A percentile compares a stretch with the other conserved stretches of the same genome.
Conservation (phyloP, 2,797 vertebrate genomes). For the Geotrypetes seraphini region DNA sequence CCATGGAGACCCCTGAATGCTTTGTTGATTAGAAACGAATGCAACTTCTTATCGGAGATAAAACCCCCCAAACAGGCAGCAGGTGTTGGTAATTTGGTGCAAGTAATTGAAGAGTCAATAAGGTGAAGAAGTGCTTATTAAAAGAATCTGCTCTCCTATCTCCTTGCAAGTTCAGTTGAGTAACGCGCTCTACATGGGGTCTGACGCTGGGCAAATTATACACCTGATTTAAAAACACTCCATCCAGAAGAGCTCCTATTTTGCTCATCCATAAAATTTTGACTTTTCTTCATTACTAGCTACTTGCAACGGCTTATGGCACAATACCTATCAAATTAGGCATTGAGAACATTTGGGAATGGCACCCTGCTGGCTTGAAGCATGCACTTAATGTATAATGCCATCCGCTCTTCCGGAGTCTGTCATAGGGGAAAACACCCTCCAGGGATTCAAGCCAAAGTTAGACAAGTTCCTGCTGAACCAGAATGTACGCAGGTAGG, state of each 20-base stretch:
- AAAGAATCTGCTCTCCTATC: slow-evolving; percentile 79
- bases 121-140: slow-evolving; percentile 77
- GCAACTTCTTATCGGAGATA: slow-evolving; percentile 61
- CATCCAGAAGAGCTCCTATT: slow-evolving; percentile 70
- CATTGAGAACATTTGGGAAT: slow-evolving; percentile 67
- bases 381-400: slow-evolving; percentile 61
- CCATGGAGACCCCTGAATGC: slow-evolving; percentile 65
- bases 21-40: slow-evolving; percentile 74
- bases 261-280: slow-evolving; percentile 73
- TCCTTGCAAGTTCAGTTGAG: slow-evolving; percentile 77
- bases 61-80: slow-evolving; percentile 66
- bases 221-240: slow-evolving; percentile 79
- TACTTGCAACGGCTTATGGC: slow-evolving; percentile 63
- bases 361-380: slow-evolving; percentile 66
- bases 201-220: slow-evolving; percentile 72
- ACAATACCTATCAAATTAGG: slow-evolving; percentile 76
- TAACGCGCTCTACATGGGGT: slow-evolving; percentile 71
- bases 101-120: slow-evolving; percentile 77
- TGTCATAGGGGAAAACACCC: too few relatives aligned
- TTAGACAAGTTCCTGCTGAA: too few relatives aligned
- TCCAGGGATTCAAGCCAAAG: too few relatives aligned
- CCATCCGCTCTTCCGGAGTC: too few relatives aligned
- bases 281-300: slow-evolving; percentile 69
- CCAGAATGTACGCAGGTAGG: too few relatives aligned
- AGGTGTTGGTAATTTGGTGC: slow-evolving; percentile 75